These are phyloP conservation scores for Nephrotoma flavescens DNA, from an alignment of 2,888 invertebrate genomes.

Conservation along the genomic window DNA sequence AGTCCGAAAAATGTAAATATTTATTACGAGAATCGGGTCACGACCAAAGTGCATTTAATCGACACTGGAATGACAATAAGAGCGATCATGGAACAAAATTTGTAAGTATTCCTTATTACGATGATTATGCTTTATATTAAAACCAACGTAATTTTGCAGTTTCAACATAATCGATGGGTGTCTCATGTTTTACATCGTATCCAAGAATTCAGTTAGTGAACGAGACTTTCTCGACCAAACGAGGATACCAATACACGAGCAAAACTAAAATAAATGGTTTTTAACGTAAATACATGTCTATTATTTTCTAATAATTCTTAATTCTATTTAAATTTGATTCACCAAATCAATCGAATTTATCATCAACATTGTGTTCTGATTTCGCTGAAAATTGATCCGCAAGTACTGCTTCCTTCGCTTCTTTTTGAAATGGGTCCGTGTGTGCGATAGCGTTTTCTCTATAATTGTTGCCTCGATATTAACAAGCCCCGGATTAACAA, in stretches of 20 bases:
- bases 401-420: conserved; percentile 62
- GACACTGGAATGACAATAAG: conserved; percentile 39
- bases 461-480: conserved; percentile 66
- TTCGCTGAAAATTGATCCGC: conserved; percentile 54
- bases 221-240: conserved; percentile 23
- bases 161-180: conserved; percentile 27
- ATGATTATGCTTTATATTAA: neutral
- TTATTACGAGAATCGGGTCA: conserved; percentile 57
- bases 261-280: neutral
- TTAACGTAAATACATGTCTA: neutral
- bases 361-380: conserved; percentile 56
- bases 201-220: conserved; percentile 22
- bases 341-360: conserved; percentile 50
- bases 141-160: conserved; percentile 13
- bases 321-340: neutral
- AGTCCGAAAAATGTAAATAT: conserved; percentile 42
- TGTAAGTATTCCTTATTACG: conserved; percentile 13
- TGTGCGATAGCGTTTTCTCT: conserved; percentile 69
- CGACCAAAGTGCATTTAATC: conserved; percentile 41
- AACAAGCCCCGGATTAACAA: conserved; percentile 58
- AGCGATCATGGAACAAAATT: conserved; percentile 40
- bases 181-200: conserved; percentile 27
- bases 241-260: conserved; percentile 18
- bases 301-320: neutral
- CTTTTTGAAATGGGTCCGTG: conserved; percentile 61